These are phyloP conservation scores for Mormyrus lacerda DNA, from an alignment of 2,113 vertebrate species.

Conservation along the genomic window DNA sequence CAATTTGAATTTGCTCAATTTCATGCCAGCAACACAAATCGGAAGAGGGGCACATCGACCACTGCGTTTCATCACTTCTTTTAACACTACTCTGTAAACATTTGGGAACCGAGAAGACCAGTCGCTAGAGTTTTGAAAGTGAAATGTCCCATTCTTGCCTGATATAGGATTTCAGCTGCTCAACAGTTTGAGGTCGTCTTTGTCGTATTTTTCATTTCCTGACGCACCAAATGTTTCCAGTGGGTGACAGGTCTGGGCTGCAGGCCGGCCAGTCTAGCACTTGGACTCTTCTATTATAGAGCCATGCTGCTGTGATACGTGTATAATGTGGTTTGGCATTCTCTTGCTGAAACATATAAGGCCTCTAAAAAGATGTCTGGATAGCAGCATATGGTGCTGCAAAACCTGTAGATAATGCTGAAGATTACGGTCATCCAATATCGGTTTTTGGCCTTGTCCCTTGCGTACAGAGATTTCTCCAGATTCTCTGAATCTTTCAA, in stretches of 20 bases:
- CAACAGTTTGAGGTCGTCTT: too few relatives aligned
- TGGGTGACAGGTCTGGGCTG: not conserved
- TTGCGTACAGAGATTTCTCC: not conserved
- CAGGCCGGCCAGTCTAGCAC: not conserved
- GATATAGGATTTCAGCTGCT: too few relatives aligned
- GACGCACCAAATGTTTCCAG: too few relatives aligned
- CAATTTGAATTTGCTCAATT: too few relatives aligned
- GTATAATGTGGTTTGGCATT: not conserved
- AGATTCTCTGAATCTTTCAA: not conserved
- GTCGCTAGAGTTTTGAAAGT: too few relatives aligned
- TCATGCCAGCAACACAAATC: too few relatives aligned
- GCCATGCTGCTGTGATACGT: not conserved
- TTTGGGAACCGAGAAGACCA: too few relatives aligned
- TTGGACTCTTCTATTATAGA: not conserved
- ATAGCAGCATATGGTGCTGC: not conserved
- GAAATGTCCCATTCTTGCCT: too few relatives aligned
- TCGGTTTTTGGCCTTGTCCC: not conserved
- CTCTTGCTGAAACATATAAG: not conserved
- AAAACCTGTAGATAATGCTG: not conserved
- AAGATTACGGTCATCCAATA: not conserved
- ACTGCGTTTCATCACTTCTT: too few relatives aligned
- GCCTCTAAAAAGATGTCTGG: not conserved
- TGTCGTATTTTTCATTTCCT: too few relatives aligned
- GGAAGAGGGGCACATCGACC: too few relatives aligned
- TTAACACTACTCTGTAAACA: too few relatives aligned